Conservation (phyloP, 2,797 vertebrate species). For the Lophotriccus pileatus region DNA sequence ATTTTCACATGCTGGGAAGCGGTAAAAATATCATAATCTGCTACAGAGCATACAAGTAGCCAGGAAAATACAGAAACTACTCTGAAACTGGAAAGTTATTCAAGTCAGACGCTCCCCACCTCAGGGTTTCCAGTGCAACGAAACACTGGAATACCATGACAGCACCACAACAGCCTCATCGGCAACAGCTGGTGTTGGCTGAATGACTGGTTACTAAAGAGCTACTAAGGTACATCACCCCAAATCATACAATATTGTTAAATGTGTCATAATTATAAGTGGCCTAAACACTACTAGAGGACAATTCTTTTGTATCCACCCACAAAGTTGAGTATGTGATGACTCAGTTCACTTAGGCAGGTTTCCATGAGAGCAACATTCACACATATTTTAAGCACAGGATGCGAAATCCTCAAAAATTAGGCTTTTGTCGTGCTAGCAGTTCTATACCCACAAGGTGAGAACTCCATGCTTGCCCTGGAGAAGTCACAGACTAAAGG, state of each 20-base stretch:
- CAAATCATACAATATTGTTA: neutral
- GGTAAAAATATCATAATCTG: neutral
- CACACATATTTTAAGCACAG: neutral
- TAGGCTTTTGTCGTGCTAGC: neutral
- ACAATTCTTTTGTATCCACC: neutral
- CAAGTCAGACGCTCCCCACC: neutral
- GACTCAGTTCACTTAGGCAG: neutral
- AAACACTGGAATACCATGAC: neutral
- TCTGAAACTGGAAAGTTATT: neutral
- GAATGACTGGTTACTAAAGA: neutral
- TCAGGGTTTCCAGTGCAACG: neutral
- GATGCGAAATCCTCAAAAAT: neutral
- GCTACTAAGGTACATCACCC: neutral
- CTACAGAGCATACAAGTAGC: neutral
- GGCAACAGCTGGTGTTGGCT: neutral
- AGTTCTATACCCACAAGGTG: neutral
- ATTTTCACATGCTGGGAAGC: neutral
- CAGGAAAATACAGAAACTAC: neutral
- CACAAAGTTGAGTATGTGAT: neutral
- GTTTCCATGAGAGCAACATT: neutral
- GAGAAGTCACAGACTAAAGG: neutral
- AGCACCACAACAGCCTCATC: neutral
- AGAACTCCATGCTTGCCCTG: neutral
- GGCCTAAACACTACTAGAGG: neutral
- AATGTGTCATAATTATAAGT: neutral